Evolutionary conservation across 2,888 invertebrate genomes (phyloP), one percentile per base, ranked within the genome.

Genomic region (Leistus spinibarbis): DNA sequence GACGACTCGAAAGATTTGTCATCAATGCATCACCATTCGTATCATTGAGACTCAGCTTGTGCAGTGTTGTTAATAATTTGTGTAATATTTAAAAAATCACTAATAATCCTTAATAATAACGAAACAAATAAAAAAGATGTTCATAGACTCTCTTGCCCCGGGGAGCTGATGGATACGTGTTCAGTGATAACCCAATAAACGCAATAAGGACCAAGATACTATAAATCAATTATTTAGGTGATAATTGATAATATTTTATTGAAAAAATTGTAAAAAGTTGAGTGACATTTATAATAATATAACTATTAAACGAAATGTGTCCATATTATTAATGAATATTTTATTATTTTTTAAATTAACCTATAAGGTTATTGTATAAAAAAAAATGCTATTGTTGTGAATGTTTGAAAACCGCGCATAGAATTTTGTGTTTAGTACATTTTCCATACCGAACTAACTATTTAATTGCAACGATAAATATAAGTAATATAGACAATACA

Each of bases 121-220:
- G 9, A 57, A 23, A 20, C 10, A 63, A 63, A 20, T 9, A 54
- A 56, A 63, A 75, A 75, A 75, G 20, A 57, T 57, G 10, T n/a
- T 24, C 57, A 56, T 40, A 27, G 40, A 40, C 40, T 40, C 40
- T 40, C 40, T 40, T 40, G 40, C 40, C 40, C 40, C 10, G 7
- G 40, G 13, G 40, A 40, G 40, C 60, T 16, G 10, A 17, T 3
- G 60, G 78, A 80, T 79, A 77, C 77, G 80, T 77, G 78, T 81
- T 78, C 82, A 82, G 84, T 84, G 84, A 84, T 83, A 83, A 79
- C 13, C n/a, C n/a, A 60, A 60, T 64, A 74, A 80, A 81, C 81
- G 84, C 84, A 84, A 83, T 83, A 84, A 84, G 82, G 84, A 83
- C 83, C 83, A 83, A 80, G 64, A 73, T 67, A 73, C 57, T 73